Evolutionary conservation across 2,113 vertebrate species (phyloP).

Genomic region (Cichladusa arquata): DNA sequence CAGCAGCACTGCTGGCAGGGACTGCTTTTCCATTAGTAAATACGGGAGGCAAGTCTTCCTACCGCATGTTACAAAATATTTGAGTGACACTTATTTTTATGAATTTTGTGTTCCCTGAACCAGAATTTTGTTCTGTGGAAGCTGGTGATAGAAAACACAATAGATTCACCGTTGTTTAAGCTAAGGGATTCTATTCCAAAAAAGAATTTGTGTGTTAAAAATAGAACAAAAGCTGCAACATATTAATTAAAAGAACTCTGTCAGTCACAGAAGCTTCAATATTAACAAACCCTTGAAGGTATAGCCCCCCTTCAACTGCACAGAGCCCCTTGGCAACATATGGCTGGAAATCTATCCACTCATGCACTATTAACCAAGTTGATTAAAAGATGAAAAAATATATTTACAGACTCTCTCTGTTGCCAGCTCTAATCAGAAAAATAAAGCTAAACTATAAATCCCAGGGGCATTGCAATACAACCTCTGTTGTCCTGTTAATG

Average conservation of each 20-base stretch:
- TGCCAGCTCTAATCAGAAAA: not conserved
- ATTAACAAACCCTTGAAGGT: not conserved
- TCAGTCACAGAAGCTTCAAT: not conserved
- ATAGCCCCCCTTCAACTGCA: not conserved
- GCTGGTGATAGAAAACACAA: not conserved
- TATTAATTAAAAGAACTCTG: not conserved
- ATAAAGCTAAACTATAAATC: not conserved
- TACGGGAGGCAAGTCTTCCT: not conserved
- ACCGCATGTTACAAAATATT: not conserved
- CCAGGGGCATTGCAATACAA: not conserved
- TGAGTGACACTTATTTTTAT: not conserved
- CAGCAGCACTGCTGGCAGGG: not conserved
- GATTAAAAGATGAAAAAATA: not conserved
- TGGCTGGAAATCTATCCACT: not conserved
- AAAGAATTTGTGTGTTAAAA: rapidly evolving
- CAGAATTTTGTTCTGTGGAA: not conserved
- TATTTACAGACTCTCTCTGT: not conserved
- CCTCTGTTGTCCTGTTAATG: not conserved
- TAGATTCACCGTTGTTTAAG: not conserved
- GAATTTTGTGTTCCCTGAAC: not conserved
- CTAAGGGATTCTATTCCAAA: not conserved
- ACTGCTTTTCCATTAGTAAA: not conserved
- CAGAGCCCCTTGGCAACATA: not conserved
- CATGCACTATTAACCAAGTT: not conserved
- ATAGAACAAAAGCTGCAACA: not conserved